A percentile compares a stretch with the other conserved stretches of the same genome.
Evolutionary conservation across 2,113 vertebrate genomes (phyloP).

Genomic region (Poeciliopsis turrubarensis): DNA sequence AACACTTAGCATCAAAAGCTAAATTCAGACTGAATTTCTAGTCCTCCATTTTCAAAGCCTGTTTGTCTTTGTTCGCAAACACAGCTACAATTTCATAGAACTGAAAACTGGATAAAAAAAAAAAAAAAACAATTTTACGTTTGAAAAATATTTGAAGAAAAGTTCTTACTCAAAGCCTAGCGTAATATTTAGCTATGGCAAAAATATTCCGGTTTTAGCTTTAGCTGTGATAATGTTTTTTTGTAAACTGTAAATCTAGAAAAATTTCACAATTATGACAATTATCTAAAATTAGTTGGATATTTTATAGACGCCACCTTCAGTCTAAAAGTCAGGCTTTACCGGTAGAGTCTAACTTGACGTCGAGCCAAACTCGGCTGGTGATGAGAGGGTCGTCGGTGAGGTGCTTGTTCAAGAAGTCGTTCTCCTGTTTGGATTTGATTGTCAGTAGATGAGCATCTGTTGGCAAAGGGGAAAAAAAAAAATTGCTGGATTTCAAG

Average conservation of each 20-base stretch:
- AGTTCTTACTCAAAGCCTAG: no score
- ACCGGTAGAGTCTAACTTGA: conserved; percentile 78
- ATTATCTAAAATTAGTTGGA: neutral
- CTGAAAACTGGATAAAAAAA: neutral
- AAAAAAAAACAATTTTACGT: neutral
- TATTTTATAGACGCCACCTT: neutral
- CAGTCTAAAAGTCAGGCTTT: conserved; percentile 17
- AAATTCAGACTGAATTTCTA: neutral
- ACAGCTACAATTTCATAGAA: neutral
- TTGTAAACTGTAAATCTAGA: neutral
- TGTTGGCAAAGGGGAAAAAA: conserved; percentile 51
- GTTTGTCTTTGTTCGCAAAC: neutral
- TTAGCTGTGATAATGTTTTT: no score
- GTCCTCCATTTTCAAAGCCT: neutral
- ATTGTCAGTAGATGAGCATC: conserved; percentile 87
- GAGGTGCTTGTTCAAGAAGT: conserved; percentile 85
- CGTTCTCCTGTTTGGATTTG: conserved; percentile 87
- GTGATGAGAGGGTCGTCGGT: conserved; percentile 85
- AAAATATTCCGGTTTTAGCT: no score
- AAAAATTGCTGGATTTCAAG: no score
- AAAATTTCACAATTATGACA: neutral
- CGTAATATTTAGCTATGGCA: no score
- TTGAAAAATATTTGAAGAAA: neutral
- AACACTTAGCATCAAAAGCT: neutral
- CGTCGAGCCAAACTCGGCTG: conserved; percentile 87